phyloP scores from a whole-genome alignment of 1,140 invertebrate genomes.

The Papilio dardanus region DNA sequence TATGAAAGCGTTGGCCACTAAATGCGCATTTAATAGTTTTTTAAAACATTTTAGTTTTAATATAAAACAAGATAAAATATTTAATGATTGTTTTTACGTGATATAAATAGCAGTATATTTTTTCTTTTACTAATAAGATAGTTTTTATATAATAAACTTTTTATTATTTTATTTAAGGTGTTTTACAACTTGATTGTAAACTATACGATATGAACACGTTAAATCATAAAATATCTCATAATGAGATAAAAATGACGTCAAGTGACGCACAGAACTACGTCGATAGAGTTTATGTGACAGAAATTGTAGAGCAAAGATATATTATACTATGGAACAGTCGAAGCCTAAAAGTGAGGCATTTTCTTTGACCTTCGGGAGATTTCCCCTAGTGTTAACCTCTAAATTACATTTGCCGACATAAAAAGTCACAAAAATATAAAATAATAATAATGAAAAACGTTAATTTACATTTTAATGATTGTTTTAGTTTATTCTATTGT shows the following conservation, averaged over 20 bases:
- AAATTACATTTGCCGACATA: too few species aligned
- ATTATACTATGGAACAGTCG: too few species aligned
- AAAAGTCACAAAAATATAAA: too few species aligned
- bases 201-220: background rate
- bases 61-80: background rate
- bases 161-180: background rate
- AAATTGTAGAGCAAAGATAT: background rate
- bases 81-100: background rate
- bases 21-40: background rate
- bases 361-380: too few species aligned
- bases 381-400: too few species aligned
- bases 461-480: too few species aligned
- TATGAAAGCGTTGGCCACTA: background rate
- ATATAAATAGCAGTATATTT: background rate
- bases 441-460: too few species aligned
- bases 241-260: background rate
- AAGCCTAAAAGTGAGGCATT: too few species aligned
- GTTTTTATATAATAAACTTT: background rate
- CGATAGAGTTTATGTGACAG: background rate
- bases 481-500: too few species aligned
- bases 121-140: background rate
- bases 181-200: background rate
- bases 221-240: background rate
- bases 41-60: conserved; percentile 12
- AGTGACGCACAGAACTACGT: background rate